Conservation (phyloP, 2,113 vertebrate species). For the Gasterosteus aculeatus region DNA sequence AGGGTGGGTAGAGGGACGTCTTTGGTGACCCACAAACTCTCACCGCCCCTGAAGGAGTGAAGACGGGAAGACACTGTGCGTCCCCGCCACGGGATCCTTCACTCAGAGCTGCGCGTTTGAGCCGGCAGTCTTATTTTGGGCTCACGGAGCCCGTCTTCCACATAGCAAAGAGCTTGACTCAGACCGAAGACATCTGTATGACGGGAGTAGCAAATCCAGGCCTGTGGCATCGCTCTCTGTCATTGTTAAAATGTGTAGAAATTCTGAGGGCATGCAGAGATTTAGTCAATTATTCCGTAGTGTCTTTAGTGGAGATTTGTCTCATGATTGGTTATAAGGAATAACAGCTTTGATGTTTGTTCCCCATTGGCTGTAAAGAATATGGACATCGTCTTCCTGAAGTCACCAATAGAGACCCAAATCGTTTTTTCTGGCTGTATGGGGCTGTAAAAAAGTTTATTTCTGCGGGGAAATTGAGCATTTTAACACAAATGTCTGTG, state of each 20-base stretch:
- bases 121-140: constrained; percentile 42
- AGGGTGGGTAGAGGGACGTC: neutral
- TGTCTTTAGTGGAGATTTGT: neutral
- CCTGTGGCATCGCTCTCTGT: neutral
- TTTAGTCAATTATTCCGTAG: neutral
- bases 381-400: neutral
- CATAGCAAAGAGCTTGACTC: constrained; percentile 26
- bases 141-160: constrained; percentile 20
- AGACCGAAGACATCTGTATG: constrained; percentile 15
- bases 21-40: constrained; percentile 25
- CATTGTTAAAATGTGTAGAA: neutral
- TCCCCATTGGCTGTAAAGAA: neutral
- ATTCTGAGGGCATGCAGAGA: neutral
- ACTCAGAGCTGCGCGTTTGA: constrained; percentile 53
- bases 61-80: constrained; percentile 10
- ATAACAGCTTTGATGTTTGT: neutral
- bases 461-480: neutral
- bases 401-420: neutral
- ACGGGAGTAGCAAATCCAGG: constrained; percentile 20
- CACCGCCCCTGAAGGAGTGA: constrained; percentile 1
- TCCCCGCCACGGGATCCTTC: constrained; percentile 34
- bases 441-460: neutral
- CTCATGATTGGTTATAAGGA: neutral
- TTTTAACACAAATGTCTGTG: neutral
- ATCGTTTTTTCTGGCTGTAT: neutral